phyloP scores from a whole-genome alignment of 2,797 vertebrate genomes.

The Coregonus sp. region DNA sequence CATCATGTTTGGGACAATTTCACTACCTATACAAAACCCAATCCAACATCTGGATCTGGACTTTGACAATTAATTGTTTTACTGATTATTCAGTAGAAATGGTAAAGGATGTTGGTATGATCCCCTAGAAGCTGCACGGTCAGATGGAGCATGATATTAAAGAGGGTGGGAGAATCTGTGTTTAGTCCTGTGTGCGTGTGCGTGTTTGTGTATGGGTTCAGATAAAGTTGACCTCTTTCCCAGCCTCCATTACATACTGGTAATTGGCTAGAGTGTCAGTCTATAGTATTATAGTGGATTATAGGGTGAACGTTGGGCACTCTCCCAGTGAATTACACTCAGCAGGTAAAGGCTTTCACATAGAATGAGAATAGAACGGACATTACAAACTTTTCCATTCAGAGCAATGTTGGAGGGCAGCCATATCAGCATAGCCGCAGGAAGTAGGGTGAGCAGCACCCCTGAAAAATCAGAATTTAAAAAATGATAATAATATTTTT shows the following conservation, averaged over 20 bases:
- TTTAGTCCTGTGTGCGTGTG: neutral
- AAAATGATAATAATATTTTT: too few species aligned
- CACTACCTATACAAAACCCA: neutral
- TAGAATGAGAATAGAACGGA: neutral
- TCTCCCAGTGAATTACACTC: neutral
- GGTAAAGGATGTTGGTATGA: too few species aligned
- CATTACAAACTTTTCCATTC: too few species aligned
- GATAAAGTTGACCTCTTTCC: constrained; percentile 2
- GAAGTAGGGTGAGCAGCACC: too few species aligned
- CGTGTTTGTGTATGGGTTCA: neutral
- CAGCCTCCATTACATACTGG: neutral
- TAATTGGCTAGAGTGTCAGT: constrained; percentile 8
- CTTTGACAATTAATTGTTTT: too few species aligned
- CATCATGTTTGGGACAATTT: too few species aligned
- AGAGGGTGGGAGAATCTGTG: neutral
- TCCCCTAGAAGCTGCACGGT: too few species aligned
- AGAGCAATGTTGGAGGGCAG: too few species aligned
- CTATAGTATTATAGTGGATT: too few species aligned
- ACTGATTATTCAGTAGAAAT: neutral
- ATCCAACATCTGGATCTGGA: neutral
- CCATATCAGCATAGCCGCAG: too few species aligned
- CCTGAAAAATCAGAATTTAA: too few species aligned
- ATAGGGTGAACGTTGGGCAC: neutral
- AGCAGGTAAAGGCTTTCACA: neutral
- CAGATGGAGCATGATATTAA: neutral